Evolutionary conservation across 2,797 vertebrate genomes (phyloP).

Genomic region (Notolepis coatsorum): DNA sequence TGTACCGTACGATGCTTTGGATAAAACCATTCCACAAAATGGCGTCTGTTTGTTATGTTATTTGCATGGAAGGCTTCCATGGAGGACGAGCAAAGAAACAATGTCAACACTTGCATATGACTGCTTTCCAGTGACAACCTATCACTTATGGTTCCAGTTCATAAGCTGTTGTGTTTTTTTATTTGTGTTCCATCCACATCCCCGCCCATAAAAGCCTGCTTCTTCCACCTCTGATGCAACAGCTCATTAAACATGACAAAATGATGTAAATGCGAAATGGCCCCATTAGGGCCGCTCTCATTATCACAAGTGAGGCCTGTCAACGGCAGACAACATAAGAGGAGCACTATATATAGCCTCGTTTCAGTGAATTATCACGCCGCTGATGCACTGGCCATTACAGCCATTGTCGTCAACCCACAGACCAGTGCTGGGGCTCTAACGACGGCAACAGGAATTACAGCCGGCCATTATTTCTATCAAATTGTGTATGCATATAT

Average conservation of each 20-base stretch:
- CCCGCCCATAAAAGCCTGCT: conserved; percentile 49
- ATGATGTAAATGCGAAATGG: conserved; percentile 70
- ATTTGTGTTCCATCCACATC: no score
- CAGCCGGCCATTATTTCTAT: no score
- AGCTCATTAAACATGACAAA: conserved; percentile 73
- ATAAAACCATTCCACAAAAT: no score
- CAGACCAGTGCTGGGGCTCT: conserved; percentile 42
- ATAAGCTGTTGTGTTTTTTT: conserved; percentile 53
- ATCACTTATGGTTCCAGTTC: conserved; percentile 28
- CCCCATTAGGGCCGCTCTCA: conserved; percentile 72
- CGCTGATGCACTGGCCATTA: conserved; percentile 54
- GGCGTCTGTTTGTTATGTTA: no score
- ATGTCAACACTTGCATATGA: conserved; percentile 16
- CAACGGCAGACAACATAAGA: conserved; percentile 66
- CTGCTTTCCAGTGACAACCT: conserved; percentile 23
- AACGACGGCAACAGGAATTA: conserved; percentile 59
- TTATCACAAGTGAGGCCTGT: conserved; percentile 72
- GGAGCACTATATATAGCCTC: conserved; percentile 67
- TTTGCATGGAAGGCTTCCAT: conserved; percentile 2
- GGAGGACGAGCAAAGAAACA: conserved; percentile 16
- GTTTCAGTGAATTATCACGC: conserved; percentile 67
- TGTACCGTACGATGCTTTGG: no score
- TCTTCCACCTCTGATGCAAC: conserved; percentile 70
- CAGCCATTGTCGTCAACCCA: conserved; percentile 61
- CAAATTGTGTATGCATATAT: conserved; percentile 56